A percentile compares a stretch with the other conserved stretches of the same genome.
These are phyloP conservation scores for Lasioglossum leucozonium DNA, from an alignment of 2,888 invertebrate genomes.

Conservation along the genomic window DNA sequence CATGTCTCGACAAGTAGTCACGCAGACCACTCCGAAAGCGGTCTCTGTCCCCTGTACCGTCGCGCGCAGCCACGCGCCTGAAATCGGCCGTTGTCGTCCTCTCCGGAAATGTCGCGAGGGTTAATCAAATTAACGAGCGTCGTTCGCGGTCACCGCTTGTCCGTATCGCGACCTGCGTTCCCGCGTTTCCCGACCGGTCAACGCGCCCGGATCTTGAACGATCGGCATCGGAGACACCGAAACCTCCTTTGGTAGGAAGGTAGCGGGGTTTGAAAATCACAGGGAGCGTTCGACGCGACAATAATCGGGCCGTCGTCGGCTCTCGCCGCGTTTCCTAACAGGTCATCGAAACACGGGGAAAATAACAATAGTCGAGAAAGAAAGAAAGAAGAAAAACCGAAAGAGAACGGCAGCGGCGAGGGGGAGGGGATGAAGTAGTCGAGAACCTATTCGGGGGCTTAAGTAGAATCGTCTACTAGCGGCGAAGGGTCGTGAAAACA, in stretches of 20 bases:
- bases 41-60: background rate
- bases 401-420: background rate
- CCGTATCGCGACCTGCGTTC: slow-evolving; percentile 22
- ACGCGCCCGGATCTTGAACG: slow-evolving; percentile 23
- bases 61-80: slow-evolving; percentile 5
- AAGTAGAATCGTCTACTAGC: slow-evolving; percentile 70
- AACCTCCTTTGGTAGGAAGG: too few species aligned
- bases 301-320: slow-evolving; percentile 2
- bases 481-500: slow-evolving; percentile 40
- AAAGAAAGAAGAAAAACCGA: slow-evolving; percentile 8
- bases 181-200: slow-evolving; percentile 4
- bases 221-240: slow-evolving; percentile 20
- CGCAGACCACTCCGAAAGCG: background rate
- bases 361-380: slow-evolving; percentile 43
- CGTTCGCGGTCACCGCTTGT: slow-evolving; percentile 30
- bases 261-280: background rate
- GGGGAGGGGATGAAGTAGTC: slow-evolving; percentile 15
- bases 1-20: background rate
- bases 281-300: background rate
- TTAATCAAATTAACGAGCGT: slow-evolving; percentile 74
- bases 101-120: slow-evolving; percentile 71
- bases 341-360: slow-evolving; percentile 44
- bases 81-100: slow-evolving; percentile 53
- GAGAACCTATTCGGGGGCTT: slow-evolving; percentile 63
- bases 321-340: background rate